Evolutionary conservation across 2,113 vertebrate species (phyloP), one percentile per base, ranked within the genome.

Genomic region (Lucifuga dentata): DNA sequence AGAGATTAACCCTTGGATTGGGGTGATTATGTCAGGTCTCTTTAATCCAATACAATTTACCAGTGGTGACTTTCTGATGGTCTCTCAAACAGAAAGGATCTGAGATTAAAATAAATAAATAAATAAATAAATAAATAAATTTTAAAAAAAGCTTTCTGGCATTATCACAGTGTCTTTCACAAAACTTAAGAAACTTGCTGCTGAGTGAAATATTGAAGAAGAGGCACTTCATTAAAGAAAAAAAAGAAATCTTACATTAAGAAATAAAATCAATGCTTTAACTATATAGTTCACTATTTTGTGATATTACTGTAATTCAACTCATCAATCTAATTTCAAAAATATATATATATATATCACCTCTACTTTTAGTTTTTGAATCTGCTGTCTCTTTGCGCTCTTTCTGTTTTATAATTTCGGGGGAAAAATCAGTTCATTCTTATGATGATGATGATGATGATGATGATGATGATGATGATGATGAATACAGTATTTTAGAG

Each of bases 1-100:
- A 73, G 64, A 86, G 91, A 91, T 92, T 91, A 92, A 83, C 87
- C 16, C 53, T 58, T 84, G 83, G 55, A 73, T 80, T 70, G 56
- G 62, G 80, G 69, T 73, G 57, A 86, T 81, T 86, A 82, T 73
- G 74, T 90, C 87, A 92, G 35, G 69, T 82, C 83, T 80, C 51
- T 68, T 70, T 93, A 91, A 92, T 91, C 90, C 83, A 23, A 61
- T 61, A 81, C 78, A 81, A 68, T 75, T 85, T 49, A 83, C 65
- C 61, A 26, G 50, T 33, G 38, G 39, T 17, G 32, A 62, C 39
- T 35, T 35, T 35, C 33, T 35, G 10, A 35, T 11, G 4, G 24
- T 19, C 21, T 20, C 40, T 53, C 33, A 26, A 11, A 19, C 24
- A 23, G 3, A 33, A 39, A 21, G 24, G 59, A 45, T 38, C 44